Evolutionary conservation across 2,797 vertebrate species (phyloP).

Genomic region (Melanotaenia pygmaea): DNA sequence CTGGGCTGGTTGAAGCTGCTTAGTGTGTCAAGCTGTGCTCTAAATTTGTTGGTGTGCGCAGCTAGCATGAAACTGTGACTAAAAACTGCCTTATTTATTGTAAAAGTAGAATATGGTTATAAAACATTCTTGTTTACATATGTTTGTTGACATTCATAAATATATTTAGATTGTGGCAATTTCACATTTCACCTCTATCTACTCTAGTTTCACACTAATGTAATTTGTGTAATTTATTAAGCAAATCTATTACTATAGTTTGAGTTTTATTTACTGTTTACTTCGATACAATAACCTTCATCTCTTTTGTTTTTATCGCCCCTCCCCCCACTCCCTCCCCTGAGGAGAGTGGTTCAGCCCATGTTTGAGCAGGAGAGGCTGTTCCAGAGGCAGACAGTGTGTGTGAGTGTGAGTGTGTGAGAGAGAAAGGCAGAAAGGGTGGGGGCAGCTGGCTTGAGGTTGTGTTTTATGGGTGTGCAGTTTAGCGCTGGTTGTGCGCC

Average conservation of each 20-base stretch:
- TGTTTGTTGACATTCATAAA: background rate
- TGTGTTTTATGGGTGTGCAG: conserved; percentile 54
- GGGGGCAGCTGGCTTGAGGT: conserved; percentile 50
- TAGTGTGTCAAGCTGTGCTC: conserved; percentile 56
- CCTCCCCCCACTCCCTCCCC: conserved; percentile 50
- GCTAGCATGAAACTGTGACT: conserved; percentile 56
- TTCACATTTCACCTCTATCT: background rate
- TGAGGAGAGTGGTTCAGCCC: conserved; percentile 65
- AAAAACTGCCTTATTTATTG: conserved; percentile 14
- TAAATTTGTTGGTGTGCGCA: conserved; percentile 35
- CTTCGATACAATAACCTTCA: conserved; percentile 1
- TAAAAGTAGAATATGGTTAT: background rate
- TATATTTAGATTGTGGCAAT: background rate
- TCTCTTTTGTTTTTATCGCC: conserved; percentile 29
- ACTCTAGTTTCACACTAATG: background rate
- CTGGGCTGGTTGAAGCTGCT: conserved; percentile 44
- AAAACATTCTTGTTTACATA: background rate
- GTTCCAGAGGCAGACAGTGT: conserved; percentile 37
- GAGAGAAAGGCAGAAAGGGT: conserved; percentile 15
- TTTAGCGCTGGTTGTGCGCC: conserved; percentile 58
- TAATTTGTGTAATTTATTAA: background rate
- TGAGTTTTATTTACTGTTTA: background rate
- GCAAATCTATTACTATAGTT: background rate
- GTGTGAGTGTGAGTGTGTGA: conserved; percentile 20
- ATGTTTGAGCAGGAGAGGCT: conserved; percentile 52